Conservation (phyloP, 1,140 invertebrate genomes). For the Thaumatotibia leucotreta region DNA sequence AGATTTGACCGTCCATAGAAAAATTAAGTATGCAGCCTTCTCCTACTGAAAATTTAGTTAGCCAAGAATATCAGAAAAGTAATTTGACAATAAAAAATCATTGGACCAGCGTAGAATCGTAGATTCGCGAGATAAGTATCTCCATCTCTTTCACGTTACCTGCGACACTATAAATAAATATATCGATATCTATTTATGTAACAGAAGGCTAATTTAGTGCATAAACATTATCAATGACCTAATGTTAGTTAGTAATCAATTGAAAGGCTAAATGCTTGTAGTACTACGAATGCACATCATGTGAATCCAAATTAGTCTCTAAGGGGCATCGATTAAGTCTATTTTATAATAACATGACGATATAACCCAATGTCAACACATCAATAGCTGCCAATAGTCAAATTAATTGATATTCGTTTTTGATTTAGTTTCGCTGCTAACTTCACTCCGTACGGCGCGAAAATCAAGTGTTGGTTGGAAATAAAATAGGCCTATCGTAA, state of each 20-base stretch:
- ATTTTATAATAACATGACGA: not conserved
- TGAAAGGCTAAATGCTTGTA: not conserved
- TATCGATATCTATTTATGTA: too few species aligned
- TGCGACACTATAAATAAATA: too few species aligned
- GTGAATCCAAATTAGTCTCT: not conserved
- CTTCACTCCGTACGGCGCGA: not conserved
- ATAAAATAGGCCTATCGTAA: not conserved
- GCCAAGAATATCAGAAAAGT: too few species aligned
- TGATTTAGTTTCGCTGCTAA: not conserved
- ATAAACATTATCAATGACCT: constrained; percentile 9
- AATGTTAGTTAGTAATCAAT: not conserved
- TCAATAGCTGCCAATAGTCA: not conserved
- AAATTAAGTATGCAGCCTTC: too few species aligned
- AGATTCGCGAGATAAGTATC: too few species aligned
- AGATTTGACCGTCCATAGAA: too few species aligned
- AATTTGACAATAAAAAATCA: too few species aligned
- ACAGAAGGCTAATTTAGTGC: not conserved
- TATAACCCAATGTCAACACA: not conserved
- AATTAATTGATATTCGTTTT: not conserved
- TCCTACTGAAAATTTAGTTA: too few species aligned
- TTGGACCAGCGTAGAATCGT: too few species aligned
- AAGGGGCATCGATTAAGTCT: not conserved
- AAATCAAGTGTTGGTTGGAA: not conserved
- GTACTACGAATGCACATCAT: not conserved
- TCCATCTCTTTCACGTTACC: too few species aligned